A percentile compares a stretch with the other conserved stretches of the same genome.
Evolutionary conservation across 2,888 invertebrate genomes (phyloP).

Genomic region (Eupithecia abbreviata): DNA sequence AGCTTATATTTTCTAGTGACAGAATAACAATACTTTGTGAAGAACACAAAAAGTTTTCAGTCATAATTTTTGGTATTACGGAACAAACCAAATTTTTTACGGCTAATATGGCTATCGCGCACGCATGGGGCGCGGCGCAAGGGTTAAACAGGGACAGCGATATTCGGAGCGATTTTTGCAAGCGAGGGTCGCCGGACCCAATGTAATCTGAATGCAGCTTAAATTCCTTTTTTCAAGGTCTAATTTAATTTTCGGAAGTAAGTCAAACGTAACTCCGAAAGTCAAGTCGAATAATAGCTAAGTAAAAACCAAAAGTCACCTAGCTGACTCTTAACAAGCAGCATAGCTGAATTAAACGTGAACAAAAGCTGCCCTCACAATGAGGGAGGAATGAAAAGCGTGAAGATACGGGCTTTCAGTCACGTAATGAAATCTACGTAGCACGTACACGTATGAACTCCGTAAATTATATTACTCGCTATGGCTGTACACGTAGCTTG

Average conservation of each 20-base stretch:
- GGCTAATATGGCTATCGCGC: too few species aligned
- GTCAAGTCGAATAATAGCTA: background rate
- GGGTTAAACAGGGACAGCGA: too few species aligned
- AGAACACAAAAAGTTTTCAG: too few species aligned
- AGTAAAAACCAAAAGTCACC: background rate
- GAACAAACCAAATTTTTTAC: too few species aligned
- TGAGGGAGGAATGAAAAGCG: constrained; percentile 52
- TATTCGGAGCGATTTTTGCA: too few species aligned
- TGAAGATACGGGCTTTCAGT: constrained; percentile 48
- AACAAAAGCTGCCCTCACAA: constrained; percentile 56
- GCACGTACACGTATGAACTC: constrained; percentile 15
- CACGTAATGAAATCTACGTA: constrained; percentile 50
- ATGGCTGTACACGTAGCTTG: background rate
- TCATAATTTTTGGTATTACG: too few species aligned
- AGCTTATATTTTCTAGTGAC: too few species aligned
- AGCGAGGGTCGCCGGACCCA: too few species aligned
- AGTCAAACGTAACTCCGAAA: background rate
- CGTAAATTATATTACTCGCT: constrained; percentile 9
- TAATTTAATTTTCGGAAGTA: background rate
- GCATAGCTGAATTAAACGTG: constrained; percentile 53
- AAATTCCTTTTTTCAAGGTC: too few species aligned
- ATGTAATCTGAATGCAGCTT: too few species aligned
- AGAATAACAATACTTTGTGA: too few species aligned
- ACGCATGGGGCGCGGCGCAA: too few species aligned
- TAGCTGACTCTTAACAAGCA: background rate